Evolutionary conservation across 1,140 invertebrate species (phyloP), one percentile per base, ranked within the genome.

Genomic region (Penaeus vannamei): DNA sequence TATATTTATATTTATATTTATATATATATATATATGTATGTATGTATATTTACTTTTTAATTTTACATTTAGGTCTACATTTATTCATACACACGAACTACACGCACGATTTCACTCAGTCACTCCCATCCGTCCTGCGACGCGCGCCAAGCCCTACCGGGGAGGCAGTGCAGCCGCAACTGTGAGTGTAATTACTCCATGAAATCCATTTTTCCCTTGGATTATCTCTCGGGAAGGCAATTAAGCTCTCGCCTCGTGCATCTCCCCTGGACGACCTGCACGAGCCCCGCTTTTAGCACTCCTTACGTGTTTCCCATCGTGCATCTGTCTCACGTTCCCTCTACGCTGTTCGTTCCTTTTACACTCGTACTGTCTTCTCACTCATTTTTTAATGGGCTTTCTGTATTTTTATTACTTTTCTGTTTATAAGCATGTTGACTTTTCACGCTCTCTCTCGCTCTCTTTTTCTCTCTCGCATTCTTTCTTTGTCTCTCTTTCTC

Each of bases 101-200:
- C 26, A 66, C 26, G 7, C 26, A 66, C 26, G 26, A 23, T 8
- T 66, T 23, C 14, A 66, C 64, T 23, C 26, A 3, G 3, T 23
- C 3, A 66, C 3, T 12, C 64, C 26, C n/a, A 64, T n/a, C n/a
- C 10, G 42, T 46, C 42, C 42, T 46, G 42, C 42, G 42, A 46
- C 42, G 42, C 42, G 42, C 10, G 42, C 62, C 62, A 64, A 19
- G 10, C 3, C 53, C 53, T 53, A 17, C 1, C 53, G 53, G 66
- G 66, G n/a, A 32, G 32, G n/a, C 60, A 64, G 62, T 32, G 84
- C 90, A 91, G 80, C 91, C 91, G 82, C 91, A 91, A 26, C 91
- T 53, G 53, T 17, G 53, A 53, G 53, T 53, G 53, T 53, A 53
- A 53, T 53, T 53, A 53, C 53, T 53, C 53, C 53, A 53, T 53